These are phyloP conservation scores for Slavum lentiscoides DNA, from an alignment of 2,888 invertebrate genomes.

Conservation along the genomic window DNA sequence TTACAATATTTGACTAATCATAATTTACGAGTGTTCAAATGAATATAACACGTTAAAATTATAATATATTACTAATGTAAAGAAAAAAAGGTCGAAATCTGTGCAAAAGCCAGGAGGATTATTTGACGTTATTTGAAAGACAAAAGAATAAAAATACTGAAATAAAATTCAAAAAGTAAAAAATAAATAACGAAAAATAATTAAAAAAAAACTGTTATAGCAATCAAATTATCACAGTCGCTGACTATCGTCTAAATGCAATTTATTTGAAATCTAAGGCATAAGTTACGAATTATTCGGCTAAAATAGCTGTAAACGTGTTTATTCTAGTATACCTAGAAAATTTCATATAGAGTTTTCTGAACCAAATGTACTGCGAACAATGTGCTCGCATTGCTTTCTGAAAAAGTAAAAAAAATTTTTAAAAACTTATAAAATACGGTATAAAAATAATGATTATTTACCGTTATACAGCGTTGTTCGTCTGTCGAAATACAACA, in stretches of 20 bases:
- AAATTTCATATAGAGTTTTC: constrained; percentile 83
- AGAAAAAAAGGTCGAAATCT: background rate
- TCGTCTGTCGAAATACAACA: constrained; percentile 57
- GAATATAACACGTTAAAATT: too few species aligned
- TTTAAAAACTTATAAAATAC: background rate
- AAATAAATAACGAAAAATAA: background rate
- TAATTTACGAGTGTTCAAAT: too few species aligned
- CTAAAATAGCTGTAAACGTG: constrained; percentile 61
- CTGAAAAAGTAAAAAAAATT: constrained; percentile 59
- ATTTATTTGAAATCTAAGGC: background rate
- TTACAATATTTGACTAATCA: too few species aligned
- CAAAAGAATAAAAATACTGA: background rate
- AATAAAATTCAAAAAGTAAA: background rate
- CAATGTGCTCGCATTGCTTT: constrained; percentile 82
- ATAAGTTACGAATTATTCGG: constrained; percentile 14
- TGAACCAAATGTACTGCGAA: constrained; percentile 95
- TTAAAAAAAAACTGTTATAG: background rate
- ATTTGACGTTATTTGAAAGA: constrained; percentile 22
- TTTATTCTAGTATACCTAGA: constrained; percentile 91
- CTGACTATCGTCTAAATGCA: background rate
- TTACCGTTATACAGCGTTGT: constrained; percentile 59
- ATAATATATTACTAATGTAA: too few species aligned
- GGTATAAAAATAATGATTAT: constrained; percentile 50
- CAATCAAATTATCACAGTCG: constrained; percentile 45
- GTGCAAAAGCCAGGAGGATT: background rate